Evolutionary conservation across 2,888 invertebrate genomes (phyloP), one percentile per base, ranked within the genome.

Genomic region (Drosophila austrosaltans): DNA sequence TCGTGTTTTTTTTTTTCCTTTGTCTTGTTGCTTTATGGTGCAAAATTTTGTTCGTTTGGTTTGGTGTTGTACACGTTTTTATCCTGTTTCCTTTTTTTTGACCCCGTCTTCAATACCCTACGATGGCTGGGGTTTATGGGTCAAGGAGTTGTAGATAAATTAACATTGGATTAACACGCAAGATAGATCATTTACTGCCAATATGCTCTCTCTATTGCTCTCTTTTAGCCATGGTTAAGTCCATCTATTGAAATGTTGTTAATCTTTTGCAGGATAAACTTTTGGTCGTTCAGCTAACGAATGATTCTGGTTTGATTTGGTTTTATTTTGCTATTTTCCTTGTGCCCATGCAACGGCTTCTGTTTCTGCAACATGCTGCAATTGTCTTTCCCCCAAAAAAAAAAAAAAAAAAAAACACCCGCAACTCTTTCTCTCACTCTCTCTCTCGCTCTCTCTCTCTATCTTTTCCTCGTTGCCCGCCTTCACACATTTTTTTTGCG

Each of bases 361-460:
- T 71, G 82, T 79, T 81, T 78, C 72, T 86, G 83, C 87, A 83
- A 86, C 87, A 88, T 88, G 83, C 78, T 83, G 83, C 83, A 88
- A 86, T 88, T 86, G 83, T 82, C 64, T 68, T 53, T 58, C 56
- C 53, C 62, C 56, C 44, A 58, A 59, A 54, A 48, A 39, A 58
- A 59, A 54, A 48, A 39, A 66, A 69, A 39, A 16, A 16, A 16
- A 16, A 16, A 66, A 69, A 74, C 40, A 25, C 65, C 20, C 61
- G 58, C 77, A 77, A 59, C 53, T 58, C 39, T 32, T 16, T 39
- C 12, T 36, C 40, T 16, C 16, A 16, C 28, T n/a, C 20, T 20
- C 28, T n/a, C 32, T 20, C 5, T 16, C 28, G 12, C 20, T 20
- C 28, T n/a, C 32, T 20, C 5, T 16, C 16, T 16, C 16, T 16